phyloP scores from a whole-genome alignment of 2,888 invertebrate genomes.

The Syrphus vitripennis region DNA sequence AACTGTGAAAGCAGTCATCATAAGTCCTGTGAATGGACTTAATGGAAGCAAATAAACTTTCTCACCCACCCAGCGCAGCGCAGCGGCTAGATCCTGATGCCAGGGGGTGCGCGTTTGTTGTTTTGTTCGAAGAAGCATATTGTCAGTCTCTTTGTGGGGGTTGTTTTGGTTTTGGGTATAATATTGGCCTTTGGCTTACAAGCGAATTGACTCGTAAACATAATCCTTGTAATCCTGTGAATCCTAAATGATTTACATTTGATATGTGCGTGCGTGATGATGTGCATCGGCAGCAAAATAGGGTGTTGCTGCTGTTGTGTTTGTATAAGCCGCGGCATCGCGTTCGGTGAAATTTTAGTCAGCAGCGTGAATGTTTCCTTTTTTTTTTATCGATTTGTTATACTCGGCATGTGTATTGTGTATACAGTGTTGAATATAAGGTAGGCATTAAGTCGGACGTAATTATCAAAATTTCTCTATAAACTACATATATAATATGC shows the following conservation, averaged over 20 bases:
- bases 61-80: constrained; percentile 45
- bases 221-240: constrained; percentile 71
- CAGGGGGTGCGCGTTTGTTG: constrained; percentile 56
- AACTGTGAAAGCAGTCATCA: constrained; percentile 66
- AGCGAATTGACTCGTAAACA: constrained; percentile 71
- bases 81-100: no score
- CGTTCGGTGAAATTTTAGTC: constrained; percentile 36
- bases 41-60: constrained; percentile 71
- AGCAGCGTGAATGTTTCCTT: constrained; percentile 25
- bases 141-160: constrained; percentile 52
- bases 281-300: constrained; percentile 15
- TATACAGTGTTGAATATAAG: not conserved
- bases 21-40: constrained; percentile 70
- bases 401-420: not conserved
- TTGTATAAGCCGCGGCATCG: not conserved
- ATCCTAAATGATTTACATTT: constrained; percentile 71
- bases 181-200: constrained; percentile 68
- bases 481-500: no score
- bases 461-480: constrained; percentile 39
- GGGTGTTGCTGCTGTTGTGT: constrained; percentile 3
- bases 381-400: constrained; percentile 25
- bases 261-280: constrained; percentile 63
- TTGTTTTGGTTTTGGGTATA: constrained; percentile 45
- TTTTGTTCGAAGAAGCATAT: constrained; percentile 36
- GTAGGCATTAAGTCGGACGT: constrained; percentile 28